A percentile compares a stretch with the other conserved stretches of the same genome.
These are phyloP conservation scores for Argyrosomus regius DNA, from an alignment of 2,797 vertebrate species.

Conservation along the genomic window DNA sequence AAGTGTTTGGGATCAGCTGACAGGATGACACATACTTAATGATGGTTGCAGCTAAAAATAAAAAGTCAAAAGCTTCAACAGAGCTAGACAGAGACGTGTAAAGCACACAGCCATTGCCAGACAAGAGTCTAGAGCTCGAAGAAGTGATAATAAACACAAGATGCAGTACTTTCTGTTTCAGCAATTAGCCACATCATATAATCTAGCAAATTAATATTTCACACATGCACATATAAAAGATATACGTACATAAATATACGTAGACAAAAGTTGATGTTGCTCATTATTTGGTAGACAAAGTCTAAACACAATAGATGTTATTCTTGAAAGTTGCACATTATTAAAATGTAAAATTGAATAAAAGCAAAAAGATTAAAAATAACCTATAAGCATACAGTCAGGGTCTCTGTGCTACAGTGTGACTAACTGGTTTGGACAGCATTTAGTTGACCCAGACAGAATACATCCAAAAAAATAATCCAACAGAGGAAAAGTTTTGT, in stretches of 20 bases:
- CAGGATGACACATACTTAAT: slow-evolving; percentile 25
- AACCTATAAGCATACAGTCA: too few relatives aligned
- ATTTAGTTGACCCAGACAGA: too few relatives aligned
- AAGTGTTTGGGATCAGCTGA: slow-evolving; percentile 26
- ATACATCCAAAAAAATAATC: too few relatives aligned
- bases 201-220: not conserved
- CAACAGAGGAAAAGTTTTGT: too few relatives aligned
- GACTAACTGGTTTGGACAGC: too few relatives aligned
- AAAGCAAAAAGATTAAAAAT: too few relatives aligned
- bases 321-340: too few relatives aligned
- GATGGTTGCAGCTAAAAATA: slow-evolving; percentile 33
- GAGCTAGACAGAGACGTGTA: not conserved
- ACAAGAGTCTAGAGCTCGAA: not conserved
- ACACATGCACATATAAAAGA: too few relatives aligned
- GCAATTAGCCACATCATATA: not conserved
- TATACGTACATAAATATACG: too few relatives aligned
- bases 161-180: not conserved
- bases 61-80: not conserved
- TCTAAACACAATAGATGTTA: too few relatives aligned
- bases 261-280: not conserved
- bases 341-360: too few relatives aligned
- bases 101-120: not conserved
- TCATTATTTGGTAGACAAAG: not conserved
- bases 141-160: not conserved
- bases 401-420: too few relatives aligned